Evolutionary conservation across 2,797 vertebrate species (phyloP).

Genomic region (Scarus forsteni): DNA sequence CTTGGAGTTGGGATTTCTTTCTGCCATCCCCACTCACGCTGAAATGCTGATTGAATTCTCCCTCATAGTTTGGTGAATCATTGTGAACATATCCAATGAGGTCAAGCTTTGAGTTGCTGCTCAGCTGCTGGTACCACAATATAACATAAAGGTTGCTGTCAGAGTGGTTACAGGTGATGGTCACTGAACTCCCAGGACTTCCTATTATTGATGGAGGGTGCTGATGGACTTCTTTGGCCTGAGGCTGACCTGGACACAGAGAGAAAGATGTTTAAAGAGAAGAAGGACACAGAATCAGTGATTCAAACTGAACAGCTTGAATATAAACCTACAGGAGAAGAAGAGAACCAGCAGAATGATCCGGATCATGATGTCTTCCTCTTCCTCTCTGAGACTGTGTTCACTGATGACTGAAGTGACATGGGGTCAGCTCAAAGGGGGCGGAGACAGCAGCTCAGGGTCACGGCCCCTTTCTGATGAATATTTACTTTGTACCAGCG

Average conservation of each 20-base stretch:
- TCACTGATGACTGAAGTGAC: conserved; percentile 20
- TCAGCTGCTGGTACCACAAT: conserved; percentile 41
- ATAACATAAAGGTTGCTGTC: accelerated
- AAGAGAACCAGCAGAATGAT: conserved; percentile 44
- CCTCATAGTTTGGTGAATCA: not conserved
- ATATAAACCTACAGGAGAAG: conserved; percentile 44
- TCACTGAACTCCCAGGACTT: conserved; percentile 1
- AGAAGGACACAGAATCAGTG: not conserved
- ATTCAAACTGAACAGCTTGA: not conserved
- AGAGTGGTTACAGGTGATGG: conserved; percentile 62
- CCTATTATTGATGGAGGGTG: conserved; percentile 46
- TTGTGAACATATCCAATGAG: conserved; percentile 13
- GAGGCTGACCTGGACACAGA: conserved; percentile 38
- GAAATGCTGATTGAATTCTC: not conserved
- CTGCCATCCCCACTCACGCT: conserved; percentile 37
- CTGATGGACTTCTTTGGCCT: conserved; percentile 56
- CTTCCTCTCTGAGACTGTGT: conserved; percentile 11
- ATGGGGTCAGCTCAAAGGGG: too few relatives aligned
- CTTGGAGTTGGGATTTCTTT: conserved; percentile 13
- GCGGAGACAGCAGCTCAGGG: conserved; percentile 26
- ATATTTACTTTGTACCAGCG: too few relatives aligned
- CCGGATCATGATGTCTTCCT: conserved; percentile 27
- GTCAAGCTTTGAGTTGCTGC: conserved; percentile 5
- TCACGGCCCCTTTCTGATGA: too few relatives aligned
- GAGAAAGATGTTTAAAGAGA: not conserved